Conservation (phyloP, 1,140 invertebrate genomes). For the Akabosia matsudoensis region DNA sequence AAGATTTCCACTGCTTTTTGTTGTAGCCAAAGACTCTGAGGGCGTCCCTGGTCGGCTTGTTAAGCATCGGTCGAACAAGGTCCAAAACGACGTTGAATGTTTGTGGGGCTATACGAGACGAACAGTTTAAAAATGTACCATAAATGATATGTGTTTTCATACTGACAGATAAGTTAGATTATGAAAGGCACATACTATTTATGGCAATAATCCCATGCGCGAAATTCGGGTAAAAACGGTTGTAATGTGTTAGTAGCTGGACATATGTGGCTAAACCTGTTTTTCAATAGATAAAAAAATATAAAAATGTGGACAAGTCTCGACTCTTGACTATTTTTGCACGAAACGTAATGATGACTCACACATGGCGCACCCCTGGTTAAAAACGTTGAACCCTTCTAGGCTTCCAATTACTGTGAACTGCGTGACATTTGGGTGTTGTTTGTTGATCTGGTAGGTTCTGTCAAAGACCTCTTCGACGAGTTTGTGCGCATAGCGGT, state of each 20-base stretch:
- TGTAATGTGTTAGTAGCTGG: not conserved
- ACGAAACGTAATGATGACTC: not conserved
- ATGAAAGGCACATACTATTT: not conserved
- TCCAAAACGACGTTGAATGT: not conserved
- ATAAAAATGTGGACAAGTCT: no score
- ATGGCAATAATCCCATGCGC: not conserved
- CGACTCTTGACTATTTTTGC: no score
- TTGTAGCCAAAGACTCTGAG: slow-evolving; percentile 3
- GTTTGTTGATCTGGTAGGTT: not conserved
- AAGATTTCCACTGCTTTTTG: not conserved
- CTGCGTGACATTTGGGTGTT: not conserved
- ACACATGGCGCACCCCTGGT: not conserved
- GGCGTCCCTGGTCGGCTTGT: not conserved
- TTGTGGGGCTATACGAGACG: not conserved
- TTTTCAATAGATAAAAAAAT: not conserved
- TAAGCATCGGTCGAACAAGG: not conserved
- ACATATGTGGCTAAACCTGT: not conserved
- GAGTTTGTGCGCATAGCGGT: not conserved
- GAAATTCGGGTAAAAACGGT: slow-evolving; percentile 8
- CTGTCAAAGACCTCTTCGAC: not conserved
- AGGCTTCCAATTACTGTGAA: not conserved
- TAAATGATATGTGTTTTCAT: not conserved
- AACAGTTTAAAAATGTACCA: not conserved
- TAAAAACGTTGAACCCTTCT: not conserved
- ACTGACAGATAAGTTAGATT: not conserved